These are phyloP conservation scores for Cyprinodon diabolis DNA, from an alignment of 2,797 vertebrate species.

Conservation along the genomic window DNA sequence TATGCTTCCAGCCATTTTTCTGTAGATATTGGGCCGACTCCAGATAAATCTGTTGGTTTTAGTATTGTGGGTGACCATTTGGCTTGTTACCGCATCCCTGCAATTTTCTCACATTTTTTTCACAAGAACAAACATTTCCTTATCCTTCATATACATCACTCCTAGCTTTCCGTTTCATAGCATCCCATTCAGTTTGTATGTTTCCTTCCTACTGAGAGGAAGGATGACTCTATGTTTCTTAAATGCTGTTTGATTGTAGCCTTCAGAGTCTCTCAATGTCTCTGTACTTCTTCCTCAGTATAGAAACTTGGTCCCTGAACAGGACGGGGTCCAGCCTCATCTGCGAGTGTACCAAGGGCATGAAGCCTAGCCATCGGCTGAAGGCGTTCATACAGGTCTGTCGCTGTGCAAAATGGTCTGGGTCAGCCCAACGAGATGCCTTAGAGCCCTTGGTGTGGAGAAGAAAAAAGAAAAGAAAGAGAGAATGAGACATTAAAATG, in stretches of 20 bases:
- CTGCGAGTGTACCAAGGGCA: slow-evolving; percentile 85
- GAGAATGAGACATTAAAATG: neutral
- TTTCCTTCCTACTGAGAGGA: neutral
- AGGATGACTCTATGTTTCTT: slow-evolving; percentile 1
- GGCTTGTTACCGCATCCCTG: neutral
- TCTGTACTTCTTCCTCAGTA: slow-evolving; percentile 85
- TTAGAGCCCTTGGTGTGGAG: slow-evolving; percentile 74
- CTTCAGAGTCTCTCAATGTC: slow-evolving; percentile 81
- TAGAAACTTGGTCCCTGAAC: slow-evolving; percentile 86
- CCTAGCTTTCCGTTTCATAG: slow-evolving; percentile 31
- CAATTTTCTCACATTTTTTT: neutral
- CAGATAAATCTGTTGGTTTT: neutral
- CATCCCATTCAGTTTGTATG: slow-evolving; percentile 11
- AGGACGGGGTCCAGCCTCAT: slow-evolving; percentile 84
- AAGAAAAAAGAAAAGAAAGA: slow-evolving; percentile 15
- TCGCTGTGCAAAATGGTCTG: slow-evolving; percentile 85
- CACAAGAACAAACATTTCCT: slow-evolving; percentile 27
- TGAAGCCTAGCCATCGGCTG: slow-evolving; percentile 82
- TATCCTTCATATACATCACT: neutral
- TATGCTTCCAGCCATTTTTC: neutral
- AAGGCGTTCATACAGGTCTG: slow-evolving; percentile 85
- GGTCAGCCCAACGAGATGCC: slow-evolving; percentile 84
- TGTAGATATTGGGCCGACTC: neutral
- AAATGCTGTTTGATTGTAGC: slow-evolving; percentile 6
- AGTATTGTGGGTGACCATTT: slow-evolving; percentile 18